Conservation (phyloP, 2,888 invertebrate species). For the Ceraclea dissimilis region DNA sequence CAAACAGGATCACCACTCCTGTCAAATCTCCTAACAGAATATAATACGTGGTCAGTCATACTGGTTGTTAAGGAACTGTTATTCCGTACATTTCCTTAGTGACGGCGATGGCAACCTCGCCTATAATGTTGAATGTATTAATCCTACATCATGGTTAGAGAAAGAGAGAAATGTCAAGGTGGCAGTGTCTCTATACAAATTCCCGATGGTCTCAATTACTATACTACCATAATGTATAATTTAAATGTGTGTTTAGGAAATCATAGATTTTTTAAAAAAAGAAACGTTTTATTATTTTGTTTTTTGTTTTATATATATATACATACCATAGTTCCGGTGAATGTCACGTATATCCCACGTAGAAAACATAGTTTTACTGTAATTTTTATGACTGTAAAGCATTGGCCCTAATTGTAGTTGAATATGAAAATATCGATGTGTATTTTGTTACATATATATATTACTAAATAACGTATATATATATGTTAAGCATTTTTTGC, state of each 20-base stretch:
- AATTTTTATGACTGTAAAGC: background rate
- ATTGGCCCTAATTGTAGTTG: background rate
- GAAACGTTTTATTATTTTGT: background rate
- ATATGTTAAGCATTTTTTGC: background rate
- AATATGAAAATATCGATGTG: no score
- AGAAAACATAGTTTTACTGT: background rate
- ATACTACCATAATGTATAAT: background rate
- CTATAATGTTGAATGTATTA: no score
- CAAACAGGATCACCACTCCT: no score
- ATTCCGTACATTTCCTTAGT: no score
- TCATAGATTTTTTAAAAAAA: background rate
- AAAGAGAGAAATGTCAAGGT: no score
- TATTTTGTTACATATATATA: no score
- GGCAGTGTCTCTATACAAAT: background rate
- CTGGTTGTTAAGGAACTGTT: no score
- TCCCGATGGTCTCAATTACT: background rate
- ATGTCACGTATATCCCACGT: background rate
- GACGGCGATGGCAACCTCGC: no score
- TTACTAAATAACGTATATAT: background rate
- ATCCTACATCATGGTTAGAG: no score
- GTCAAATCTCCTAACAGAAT: no score
- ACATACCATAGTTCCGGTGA: background rate
- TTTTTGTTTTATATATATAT: no score
- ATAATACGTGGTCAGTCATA: no score
- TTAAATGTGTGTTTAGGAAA: constrained; percentile 3